Base-by-base conservation (phyloP, 2,113 vertebrate species). In the Paedocypris sp. region DNA sequence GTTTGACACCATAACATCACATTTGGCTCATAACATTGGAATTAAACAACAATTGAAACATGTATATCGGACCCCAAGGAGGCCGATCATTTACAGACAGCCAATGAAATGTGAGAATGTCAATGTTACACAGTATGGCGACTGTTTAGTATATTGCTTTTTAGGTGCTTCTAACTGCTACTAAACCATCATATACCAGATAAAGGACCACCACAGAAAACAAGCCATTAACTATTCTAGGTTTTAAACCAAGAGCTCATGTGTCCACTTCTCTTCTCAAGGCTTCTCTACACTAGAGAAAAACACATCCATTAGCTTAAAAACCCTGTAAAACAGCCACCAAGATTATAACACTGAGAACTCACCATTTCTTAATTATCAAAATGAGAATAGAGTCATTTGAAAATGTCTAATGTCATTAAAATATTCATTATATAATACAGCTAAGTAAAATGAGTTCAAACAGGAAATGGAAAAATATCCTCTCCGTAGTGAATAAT, bases 1-100 rank as follows among this genome's bases (percentile, higher is more conserved):
- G 52, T 33, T 57, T 59, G 38, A 69, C 60, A 54, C 60, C 25
- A 31, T 53, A 15, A 39, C 12, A 33, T 51, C 56, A 54, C 41
- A 46, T 66, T 62, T 19, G 4, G 18, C 62, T 56, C 28, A 28
- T 59, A 58, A 62, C 33, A 31, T 32, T 46, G 39, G 20, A 28
- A 38, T 29, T 46, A 64, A 49, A 35, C 23, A 46, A 60, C 60
- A 41, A 47, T 48, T 9, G 39, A 46, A 56, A 60, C 64, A 46
- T 26, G 39, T 16, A 29, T 16, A 19, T 10, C 1, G 25, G 20
- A 59, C 36, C 12, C 10, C 62, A 22, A 16, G 16, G 18, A 19
- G 25, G 11, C 57, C 8, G 10, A 12, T 33, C 25, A 32, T 22
- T 25, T 31, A 48, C 57, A 20, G 23, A 43, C 28, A n/a, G n/a